Percentiles rank a stretch among this genome's conserved stretches.
Conservation (phyloP, 2,797 vertebrate genomes). For the Aythya fuligula region DNA sequence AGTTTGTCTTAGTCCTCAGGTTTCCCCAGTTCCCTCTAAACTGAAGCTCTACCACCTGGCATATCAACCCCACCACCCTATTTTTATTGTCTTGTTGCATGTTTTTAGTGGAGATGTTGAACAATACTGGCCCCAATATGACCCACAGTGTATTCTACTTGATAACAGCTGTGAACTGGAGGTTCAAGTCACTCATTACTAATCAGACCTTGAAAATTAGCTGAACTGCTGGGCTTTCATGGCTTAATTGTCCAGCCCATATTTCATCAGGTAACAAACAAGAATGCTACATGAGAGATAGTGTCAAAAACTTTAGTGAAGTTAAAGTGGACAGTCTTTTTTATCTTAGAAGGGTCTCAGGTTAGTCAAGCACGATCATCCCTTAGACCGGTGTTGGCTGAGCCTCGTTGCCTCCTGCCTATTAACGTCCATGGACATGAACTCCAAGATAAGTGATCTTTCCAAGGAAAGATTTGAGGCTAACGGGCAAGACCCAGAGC, state of each 20-base stretch:
- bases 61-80: fast-evolving
- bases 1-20: not conserved
- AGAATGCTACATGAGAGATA: not conserved
- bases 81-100: not conserved
- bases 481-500: not conserved
- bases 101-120: not conserved
- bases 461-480: not conserved
- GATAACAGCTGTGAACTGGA: not conserved
- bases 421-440: not conserved
- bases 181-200: not conserved
- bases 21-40: not conserved
- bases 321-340: not conserved
- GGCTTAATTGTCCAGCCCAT: not conserved
- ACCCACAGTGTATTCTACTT: not conserved
- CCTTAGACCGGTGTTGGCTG: not conserved
- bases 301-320: not conserved
- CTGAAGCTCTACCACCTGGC: not conserved
- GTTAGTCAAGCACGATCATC: not conserved
- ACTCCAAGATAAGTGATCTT: not conserved
- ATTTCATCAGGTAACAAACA: not conserved
- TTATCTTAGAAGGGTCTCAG: not conserved
- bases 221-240: not conserved
- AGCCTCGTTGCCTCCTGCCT: not conserved
- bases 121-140: not conserved
- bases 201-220: not conserved